A percentile compares a stretch with the other conserved stretches of the same genome.
These are phyloP conservation scores for Cephus sareptanus DNA, from an alignment of 2,888 invertebrate species.

Conservation along the genomic window DNA sequence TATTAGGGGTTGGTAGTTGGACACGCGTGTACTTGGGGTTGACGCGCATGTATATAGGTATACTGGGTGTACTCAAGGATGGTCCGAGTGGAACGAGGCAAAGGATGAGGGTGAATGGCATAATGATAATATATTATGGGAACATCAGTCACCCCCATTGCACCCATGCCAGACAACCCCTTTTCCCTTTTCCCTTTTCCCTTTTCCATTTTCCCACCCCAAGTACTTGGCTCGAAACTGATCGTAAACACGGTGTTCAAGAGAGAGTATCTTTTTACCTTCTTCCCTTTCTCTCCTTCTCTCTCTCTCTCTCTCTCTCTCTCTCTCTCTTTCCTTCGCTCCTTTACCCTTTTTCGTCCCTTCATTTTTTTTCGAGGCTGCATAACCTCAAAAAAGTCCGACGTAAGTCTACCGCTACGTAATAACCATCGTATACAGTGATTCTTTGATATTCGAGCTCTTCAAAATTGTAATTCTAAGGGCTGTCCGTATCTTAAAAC, in stretches of 20 bases:
- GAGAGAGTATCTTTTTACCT: not conserved
- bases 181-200: not conserved
- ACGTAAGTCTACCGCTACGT: too few species aligned
- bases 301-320: not conserved
- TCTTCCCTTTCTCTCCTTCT: not conserved
- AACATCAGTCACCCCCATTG: conserved; percentile 5
- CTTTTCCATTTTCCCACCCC: not conserved
- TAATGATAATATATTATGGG: conserved; percentile 7
- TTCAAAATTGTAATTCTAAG: not conserved
- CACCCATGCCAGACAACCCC: conserved; percentile 1
- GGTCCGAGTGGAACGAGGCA: not conserved
- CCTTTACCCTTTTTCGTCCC: not conserved
- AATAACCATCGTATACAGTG: not conserved
- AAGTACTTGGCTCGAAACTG: conserved; percentile 1
- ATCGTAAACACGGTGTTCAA: conserved; percentile 4
- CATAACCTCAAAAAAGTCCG: not conserved
- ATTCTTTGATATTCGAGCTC: not conserved
- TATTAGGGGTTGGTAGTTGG: not conserved
- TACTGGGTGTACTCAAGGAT: not conserved
- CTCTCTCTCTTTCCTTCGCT: not conserved
- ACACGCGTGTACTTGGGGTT: not conserved
- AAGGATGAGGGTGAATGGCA: conserved; percentile 1
- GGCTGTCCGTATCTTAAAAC: not conserved
- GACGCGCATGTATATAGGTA: not conserved
- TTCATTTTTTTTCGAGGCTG: not conserved